Base-by-base conservation (phyloP, 2,888 invertebrate genomes). In the Drosophila ustulata region DNA sequence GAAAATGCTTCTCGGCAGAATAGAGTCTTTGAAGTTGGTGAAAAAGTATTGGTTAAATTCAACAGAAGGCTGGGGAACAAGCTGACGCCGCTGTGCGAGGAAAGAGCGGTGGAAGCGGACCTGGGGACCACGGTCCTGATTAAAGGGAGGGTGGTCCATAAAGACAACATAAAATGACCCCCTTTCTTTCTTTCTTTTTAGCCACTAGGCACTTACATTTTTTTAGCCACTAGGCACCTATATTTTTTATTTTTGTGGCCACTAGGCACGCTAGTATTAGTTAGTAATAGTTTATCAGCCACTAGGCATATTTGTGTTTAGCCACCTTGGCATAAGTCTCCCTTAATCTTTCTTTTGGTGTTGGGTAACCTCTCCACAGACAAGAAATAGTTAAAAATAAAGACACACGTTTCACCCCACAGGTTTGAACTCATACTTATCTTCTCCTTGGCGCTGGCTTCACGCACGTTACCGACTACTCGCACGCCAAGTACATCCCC, bases 141-240 rank as follows among this genome's bases (percentile, higher is more conserved):
- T 53, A 64, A 11, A 9, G 64, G 56, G 55, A 63, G 63, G 55
- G 55, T 55, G 49, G 56, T 56, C 56, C 56, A 55, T 47, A 62
- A 62, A 39, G 55, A 63, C 49, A 63, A 56, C 56, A 11, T 63
- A 43, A 57, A 23, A 28, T 65, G 32, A 65, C 25, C 8, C 51
- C 25, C 13, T 51, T 26, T 3, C 45, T 52, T 51, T 37, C 26
- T 11, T 11, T 6, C n/a, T 32, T 43, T 34, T 34, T 34, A n/a
- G 34, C 34, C 34, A 34, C 34, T 34, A 34, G 34, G 37, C 34
- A n/a, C 2, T n/a, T 34, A 34, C 1, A 1, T 28, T 28, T 28
- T 34, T 34, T 34, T n/a, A n/a, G 34, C 34, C 34, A 34, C 34
- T 34, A 34, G 34, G 37, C 34, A 34, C 4, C 11, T 34, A 34